Conservation (phyloP, 2,797 vertebrate genomes). For the Channa striata region DNA sequence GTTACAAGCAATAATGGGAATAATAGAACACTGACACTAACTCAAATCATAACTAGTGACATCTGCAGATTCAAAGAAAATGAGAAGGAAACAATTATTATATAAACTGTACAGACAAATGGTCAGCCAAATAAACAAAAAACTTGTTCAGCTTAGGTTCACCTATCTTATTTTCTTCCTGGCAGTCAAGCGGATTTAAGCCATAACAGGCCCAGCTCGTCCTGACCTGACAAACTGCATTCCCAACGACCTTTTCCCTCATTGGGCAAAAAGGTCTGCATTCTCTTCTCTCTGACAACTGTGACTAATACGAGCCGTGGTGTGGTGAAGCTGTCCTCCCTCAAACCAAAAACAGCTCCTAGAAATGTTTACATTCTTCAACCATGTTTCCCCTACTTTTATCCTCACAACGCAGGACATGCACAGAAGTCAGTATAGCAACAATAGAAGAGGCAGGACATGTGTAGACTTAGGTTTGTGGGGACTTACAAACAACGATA, state of each 20-base stretch:
- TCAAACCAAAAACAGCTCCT: slow-evolving; percentile 61
- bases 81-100: neutral
- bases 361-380: slow-evolving; percentile 78
- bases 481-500: slow-evolving; percentile 6
- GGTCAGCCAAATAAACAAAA: neutral
- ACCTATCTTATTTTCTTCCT: slow-evolving; percentile 30
- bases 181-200: slow-evolving; percentile 51
- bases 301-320: slow-evolving; percentile 67
- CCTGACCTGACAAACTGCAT: slow-evolving; percentile 79
- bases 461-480: slow-evolving; percentile 14
- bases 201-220: slow-evolving; percentile 58
- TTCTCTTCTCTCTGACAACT: slow-evolving; percentile 63
- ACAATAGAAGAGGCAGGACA: slow-evolving; percentile 27
- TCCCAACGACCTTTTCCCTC: slow-evolving; percentile 76
- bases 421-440: slow-evolving; percentile 41
- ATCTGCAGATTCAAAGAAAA: neutral
- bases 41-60: neutral
- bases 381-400: slow-evolving; percentile 65
- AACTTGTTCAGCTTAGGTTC: slow-evolving; percentile 23
- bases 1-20: neutral
- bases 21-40: neutral
- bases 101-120: neutral
- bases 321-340: slow-evolving; percentile 42
- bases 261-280: slow-evolving; percentile 69
- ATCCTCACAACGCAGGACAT: slow-evolving; percentile 48